Evolutionary conservation across 2,888 invertebrate species (phyloP).

Genomic region (Apotomis betuletana): DNA sequence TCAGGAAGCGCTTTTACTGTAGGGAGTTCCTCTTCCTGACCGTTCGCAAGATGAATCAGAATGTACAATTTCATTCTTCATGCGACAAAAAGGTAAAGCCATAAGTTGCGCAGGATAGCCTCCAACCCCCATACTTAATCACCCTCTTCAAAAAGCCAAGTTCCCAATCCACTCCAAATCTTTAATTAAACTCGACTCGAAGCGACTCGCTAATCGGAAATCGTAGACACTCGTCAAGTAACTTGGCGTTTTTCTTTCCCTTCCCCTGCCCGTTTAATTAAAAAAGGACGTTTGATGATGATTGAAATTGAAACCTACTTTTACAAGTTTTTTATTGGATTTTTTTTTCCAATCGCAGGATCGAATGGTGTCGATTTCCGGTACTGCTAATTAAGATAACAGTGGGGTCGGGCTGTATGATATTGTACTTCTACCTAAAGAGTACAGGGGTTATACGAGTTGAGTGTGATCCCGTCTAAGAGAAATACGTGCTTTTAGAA

Average conservation of each 20-base stretch:
- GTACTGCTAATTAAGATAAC: neutral
- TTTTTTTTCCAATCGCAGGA: neutral
- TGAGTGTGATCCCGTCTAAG: too few species aligned
- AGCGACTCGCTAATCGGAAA: slow-evolving; percentile 28
- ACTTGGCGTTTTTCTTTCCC: slow-evolving; percentile 26
- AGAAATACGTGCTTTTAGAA: too few species aligned
- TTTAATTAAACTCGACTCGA: slow-evolving; percentile 31
- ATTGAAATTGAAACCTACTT: slow-evolving; percentile 23
- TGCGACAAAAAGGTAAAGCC: too few species aligned
- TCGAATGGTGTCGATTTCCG: neutral
- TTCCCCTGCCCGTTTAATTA: slow-evolving; percentile 13
- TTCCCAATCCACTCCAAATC: slow-evolving; percentile 1
- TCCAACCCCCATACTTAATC: neutral
- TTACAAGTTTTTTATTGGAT: slow-evolving; percentile 8
- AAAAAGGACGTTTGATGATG: slow-evolving; percentile 22
- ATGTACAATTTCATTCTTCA: too few species aligned
- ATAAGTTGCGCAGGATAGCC: too few species aligned
- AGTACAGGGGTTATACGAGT: too few species aligned
- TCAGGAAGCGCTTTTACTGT: too few species aligned
- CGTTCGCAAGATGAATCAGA: too few species aligned
- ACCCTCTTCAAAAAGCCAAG: slow-evolving; percentile 9
- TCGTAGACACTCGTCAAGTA: slow-evolving; percentile 23
- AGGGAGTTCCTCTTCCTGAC: too few species aligned
- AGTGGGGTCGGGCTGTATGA: too few species aligned
- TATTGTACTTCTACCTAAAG: too few species aligned